Conservation (phyloP, 2,888 invertebrate genomes). For the Ephialtes manifestator region DNA sequence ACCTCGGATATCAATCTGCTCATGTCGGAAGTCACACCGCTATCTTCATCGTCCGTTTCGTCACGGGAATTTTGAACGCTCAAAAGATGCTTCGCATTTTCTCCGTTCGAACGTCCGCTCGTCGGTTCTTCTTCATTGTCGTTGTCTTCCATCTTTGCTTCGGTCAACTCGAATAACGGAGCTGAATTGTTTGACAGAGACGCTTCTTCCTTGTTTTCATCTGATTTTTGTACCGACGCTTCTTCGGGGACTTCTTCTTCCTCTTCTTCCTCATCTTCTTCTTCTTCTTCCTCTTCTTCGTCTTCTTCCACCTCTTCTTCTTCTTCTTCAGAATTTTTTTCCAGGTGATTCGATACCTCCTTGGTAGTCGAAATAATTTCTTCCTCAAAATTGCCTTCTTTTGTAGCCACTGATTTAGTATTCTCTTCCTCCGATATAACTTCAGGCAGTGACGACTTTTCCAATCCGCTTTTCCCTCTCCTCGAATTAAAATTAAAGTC, state of each 20-base stretch:
- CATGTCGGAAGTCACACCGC: constrained; percentile 91
- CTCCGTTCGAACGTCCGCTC: constrained; percentile 27
- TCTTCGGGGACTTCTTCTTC: constrained; percentile 37
- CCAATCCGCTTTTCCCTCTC: neutral
- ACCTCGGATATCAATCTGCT: constrained; percentile 90
- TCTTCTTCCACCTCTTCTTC: constrained; percentile 45
- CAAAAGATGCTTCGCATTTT: constrained; percentile 66
- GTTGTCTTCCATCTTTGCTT: constrained; percentile 33
- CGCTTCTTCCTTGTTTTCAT: constrained; percentile 54
- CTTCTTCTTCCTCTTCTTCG: constrained; percentile 73
- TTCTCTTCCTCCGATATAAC: neutral
- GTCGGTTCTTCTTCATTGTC: constrained; percentile 27
- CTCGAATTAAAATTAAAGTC: constrained; percentile 26
- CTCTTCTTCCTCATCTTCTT: constrained; percentile 67
- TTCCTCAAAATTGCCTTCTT: constrained; percentile 46
- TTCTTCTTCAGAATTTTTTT: constrained; percentile 46
- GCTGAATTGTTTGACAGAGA: constrained; percentile 11
- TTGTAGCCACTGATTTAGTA: neutral
- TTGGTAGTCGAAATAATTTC: constrained; percentile 4
- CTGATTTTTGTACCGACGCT: neutral
- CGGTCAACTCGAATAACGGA: constrained; percentile 37
- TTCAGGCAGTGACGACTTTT: neutral
- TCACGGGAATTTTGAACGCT: constrained; percentile 79
- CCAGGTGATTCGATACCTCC: neutral
- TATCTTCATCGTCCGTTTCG: constrained; percentile 89